Evolutionary conservation across 1,140 invertebrate genomes (phyloP).

Genomic region (Campoletis sonorensis): DNA sequence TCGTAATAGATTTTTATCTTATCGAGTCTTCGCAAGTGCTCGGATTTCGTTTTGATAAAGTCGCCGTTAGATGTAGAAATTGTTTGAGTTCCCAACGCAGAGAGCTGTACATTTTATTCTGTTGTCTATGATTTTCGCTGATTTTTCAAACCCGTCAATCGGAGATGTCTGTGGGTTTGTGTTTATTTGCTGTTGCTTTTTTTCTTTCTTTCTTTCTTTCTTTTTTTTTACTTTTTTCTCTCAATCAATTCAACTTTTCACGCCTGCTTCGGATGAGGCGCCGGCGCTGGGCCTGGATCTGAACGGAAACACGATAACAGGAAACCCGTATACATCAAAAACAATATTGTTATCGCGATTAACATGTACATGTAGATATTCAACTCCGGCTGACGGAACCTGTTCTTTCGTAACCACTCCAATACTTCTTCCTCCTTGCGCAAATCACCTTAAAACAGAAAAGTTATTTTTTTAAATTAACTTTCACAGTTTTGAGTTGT

Average conservation of each 20-base stretch:
- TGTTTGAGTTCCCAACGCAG: too few species aligned
- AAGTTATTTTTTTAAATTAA: neutral
- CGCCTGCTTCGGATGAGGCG: constrained; percentile 81
- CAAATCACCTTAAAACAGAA: constrained; percentile 81
- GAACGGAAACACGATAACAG: constrained; percentile 92
- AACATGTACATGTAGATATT: constrained; percentile 97
- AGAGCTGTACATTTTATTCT: too few species aligned
- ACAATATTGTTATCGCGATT: constrained; percentile 89
- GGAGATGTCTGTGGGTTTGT: neutral
- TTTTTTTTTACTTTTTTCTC: neutral
- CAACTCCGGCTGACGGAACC: constrained; percentile 93
- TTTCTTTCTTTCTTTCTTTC: too few species aligned
- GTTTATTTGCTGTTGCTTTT: neutral
- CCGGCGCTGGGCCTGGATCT: constrained; percentile 76
- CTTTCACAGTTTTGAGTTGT: too few species aligned
- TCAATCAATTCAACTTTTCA: constrained; percentile 66
- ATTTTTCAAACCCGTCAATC: neutral
- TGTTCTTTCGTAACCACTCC: constrained; percentile 95
- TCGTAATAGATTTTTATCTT: too few species aligned
- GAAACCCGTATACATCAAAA: constrained; percentile 93
- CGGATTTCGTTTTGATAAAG: too few species aligned
- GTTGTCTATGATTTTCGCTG: neutral
- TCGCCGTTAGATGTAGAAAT: too few species aligned
- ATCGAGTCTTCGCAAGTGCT: too few species aligned
- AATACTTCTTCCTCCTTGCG: constrained; percentile 91